Percentiles rank a stretch among this genome's conserved stretches.
Conservation (phyloP, 2,113 vertebrate species). For the Solea solea region DNA sequence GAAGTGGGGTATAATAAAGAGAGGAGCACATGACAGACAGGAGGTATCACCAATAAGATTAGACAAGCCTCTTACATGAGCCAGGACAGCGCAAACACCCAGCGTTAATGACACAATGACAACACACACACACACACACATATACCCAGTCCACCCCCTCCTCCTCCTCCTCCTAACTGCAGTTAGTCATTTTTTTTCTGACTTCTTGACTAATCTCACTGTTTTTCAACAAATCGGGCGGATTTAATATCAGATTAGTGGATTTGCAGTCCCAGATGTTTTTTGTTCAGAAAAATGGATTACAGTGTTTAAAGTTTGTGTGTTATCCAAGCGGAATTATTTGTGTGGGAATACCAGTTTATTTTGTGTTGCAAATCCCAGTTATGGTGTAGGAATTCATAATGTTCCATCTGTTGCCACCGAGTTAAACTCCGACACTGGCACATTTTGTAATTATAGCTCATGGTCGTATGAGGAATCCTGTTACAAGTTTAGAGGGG, state of each 20-base stretch:
- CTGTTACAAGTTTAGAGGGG: constrained; percentile 46
- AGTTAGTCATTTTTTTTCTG: constrained; percentile 88
- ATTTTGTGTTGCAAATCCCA: constrained; percentile 84
- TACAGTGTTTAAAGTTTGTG: constrained; percentile 93
- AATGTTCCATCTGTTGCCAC: constrained; percentile 90
- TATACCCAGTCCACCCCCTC: constrained; percentile 64
- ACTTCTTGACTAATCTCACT: constrained; percentile 97
- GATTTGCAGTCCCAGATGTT: constrained; percentile 99
- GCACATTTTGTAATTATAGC: constrained; percentile 62
- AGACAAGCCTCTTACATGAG: constrained; percentile 97
- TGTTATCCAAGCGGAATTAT: constrained; percentile 90
- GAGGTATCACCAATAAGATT: constrained; percentile 95
- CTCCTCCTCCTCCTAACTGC: constrained; percentile 82
- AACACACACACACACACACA: constrained; percentile 65
- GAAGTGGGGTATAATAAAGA: constrained; percentile 82
- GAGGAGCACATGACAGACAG: constrained; percentile 85
- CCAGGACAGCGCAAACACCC: constrained; percentile 94
- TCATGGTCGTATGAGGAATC: constrained; percentile 41
- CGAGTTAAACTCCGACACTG: constrained; percentile 84
- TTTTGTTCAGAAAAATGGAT: constrained; percentile 99
- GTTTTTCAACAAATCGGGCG: constrained; percentile 98
- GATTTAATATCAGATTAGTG: constrained; percentile 99
- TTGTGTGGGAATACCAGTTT: constrained; percentile 75
- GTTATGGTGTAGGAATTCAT: constrained; percentile 82
- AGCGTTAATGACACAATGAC: constrained; percentile 91